Conservation (phyloP, 2,797 vertebrate species). For the Scyliorhinus canicula region DNA sequence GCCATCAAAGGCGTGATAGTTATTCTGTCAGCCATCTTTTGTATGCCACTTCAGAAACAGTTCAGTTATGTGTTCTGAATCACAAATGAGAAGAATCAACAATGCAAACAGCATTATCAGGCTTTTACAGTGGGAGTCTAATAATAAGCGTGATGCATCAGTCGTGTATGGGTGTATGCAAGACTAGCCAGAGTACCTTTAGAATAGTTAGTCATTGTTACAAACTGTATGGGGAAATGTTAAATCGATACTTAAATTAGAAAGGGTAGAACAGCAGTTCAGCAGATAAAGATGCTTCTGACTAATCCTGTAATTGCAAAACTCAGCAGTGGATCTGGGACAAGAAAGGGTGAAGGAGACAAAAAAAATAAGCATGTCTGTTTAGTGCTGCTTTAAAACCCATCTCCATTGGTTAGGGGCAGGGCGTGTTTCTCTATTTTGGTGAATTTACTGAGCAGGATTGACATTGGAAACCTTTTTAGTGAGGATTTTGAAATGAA, state of each 20-base stretch:
- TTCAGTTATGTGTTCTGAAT: slow-evolving; percentile 11
- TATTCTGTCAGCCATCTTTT: slow-evolving; percentile 2
- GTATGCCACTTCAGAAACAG: background rate
- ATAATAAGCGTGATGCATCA: slow-evolving; percentile 15
- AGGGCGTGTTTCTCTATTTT: background rate
- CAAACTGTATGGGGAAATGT: background rate
- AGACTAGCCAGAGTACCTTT: background rate
- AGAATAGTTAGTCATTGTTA: background rate
- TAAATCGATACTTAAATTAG: background rate
- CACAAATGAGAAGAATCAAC: background rate
- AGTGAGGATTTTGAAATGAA: background rate
- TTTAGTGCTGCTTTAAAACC: background rate
- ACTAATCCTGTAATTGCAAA: background rate
- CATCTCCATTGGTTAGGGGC: background rate
- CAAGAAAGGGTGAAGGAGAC: background rate
- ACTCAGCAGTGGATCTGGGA: background rate
- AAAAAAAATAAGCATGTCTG: background rate
- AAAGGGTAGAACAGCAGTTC: background rate
- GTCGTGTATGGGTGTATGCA: background rate
- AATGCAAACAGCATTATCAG: slow-evolving; percentile 17
- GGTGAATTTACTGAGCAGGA: background rate
- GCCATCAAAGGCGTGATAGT: background rate
- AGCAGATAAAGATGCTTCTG: slow-evolving; percentile 10
- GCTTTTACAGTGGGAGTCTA: background rate
- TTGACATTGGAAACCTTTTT: background rate